Conservation (phyloP, 2,113 vertebrate species). For the Apaloderma vittatum region DNA sequence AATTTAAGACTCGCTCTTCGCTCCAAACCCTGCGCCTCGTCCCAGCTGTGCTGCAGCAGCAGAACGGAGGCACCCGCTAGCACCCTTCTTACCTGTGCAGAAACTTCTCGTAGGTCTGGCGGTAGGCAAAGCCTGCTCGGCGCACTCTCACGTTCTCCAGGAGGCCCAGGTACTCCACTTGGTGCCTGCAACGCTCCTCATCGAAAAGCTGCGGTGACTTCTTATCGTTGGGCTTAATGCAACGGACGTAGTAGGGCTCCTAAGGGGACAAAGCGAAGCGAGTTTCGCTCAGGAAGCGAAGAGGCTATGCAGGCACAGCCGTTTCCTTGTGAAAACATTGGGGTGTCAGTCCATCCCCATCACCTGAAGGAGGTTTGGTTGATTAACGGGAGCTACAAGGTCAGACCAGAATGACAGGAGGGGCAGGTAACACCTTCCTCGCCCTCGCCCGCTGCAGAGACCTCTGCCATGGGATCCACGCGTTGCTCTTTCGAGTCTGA, state of each 20-base stretch:
- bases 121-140: conserved; percentile 94
- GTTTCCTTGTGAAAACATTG: neutral
- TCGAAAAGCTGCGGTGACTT: conserved; percentile 95
- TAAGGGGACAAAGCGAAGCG: conserved; percentile 47
- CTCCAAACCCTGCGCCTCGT: neutral
- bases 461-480: neutral
- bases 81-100: conserved; percentile 88
- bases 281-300: neutral
- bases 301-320: neutral
- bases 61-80: neutral
- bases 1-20: neutral
- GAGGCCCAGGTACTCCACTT: conserved; percentile 96
- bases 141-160: conserved; percentile 95
- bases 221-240: conserved; percentile 97
- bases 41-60: neutral
- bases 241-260: conserved; percentile 98
- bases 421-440: neutral
- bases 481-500: fast-evolving
- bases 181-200: conserved; percentile 91
- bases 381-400: neutral
- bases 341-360: neutral
- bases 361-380: neutral
- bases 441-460: fast-evolving
- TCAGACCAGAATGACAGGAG: neutral
- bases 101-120: conserved; percentile 93